Evolutionary conservation across 92 coral and sea anemone genomes (phyloP), one percentile per base, ranked within the genome.

Genomic region (Umimayanthus chanpuru): DNA sequence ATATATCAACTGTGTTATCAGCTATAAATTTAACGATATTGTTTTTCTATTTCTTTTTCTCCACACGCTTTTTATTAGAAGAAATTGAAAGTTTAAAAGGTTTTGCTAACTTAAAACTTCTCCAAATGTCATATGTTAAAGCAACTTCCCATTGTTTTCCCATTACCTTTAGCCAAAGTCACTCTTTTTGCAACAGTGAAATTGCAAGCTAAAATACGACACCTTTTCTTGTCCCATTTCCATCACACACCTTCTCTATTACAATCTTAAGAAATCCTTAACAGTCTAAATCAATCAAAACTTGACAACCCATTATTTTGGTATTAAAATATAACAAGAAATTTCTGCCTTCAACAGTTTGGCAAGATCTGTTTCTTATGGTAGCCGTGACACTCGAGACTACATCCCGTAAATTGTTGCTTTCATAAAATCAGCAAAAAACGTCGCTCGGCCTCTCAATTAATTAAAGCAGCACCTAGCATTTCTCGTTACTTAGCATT

Each of bases 391-490:
- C 47, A 6, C 47, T 43, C 47, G 47, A 43, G 47, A 43, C 47
- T 43, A 43, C 47, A 3, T 43, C 47, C 47, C 47, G 47, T 43
- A 43, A 43, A 43, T 43, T 43, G 47, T 43, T 43, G 47, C 47
- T 43, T 43, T 43, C 3, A 43, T 43, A 30, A 72, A 72, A 72
- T 18, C 76, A 72, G 76, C 76, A 38, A 11, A 11, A 25, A 25
- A 72, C 39, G 32, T 40, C 76, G 32, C 76, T 72, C 76, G 76
- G 76, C 76, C 76, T 25, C 76, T 43, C 47, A 43, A 43, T 43
- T 43, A 43, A 43, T 43, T 43, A 43, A 43, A 43, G 47, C 47
- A 43, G 6, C 47, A 43, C 47, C 47, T 43, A 43, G 47, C 3
- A 43, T 43, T 43, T 43, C 47, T 43, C 47, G 3, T 43, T 43